phyloP scores from a whole-genome alignment of 2,888 invertebrate genomes.

The Polydrusus pterygomalis region DNA sequence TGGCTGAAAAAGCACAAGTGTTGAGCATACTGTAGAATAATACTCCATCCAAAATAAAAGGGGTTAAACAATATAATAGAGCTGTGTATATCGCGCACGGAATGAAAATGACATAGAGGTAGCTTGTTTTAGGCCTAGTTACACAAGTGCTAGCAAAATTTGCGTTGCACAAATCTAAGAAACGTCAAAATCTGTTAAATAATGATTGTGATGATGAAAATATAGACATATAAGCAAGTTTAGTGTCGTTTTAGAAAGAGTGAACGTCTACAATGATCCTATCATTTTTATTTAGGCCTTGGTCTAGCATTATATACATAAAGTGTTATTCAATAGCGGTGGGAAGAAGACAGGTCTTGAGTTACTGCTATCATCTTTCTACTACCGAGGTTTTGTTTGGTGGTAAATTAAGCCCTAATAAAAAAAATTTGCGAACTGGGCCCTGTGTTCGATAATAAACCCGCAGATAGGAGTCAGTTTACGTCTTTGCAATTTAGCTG shows the following conservation, averaged over 20 bases:
- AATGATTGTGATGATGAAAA: too few species aligned
- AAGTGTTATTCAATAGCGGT: conserved; percentile 34
- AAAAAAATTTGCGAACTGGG: conserved; percentile 16
- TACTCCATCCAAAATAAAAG: conserved; percentile 11
- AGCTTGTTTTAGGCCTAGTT: too few species aligned
- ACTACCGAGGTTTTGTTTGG: conserved; percentile 20
- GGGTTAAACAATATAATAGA: conserved; percentile 9
- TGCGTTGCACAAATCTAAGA: too few species aligned
- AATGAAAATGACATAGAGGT: neutral
- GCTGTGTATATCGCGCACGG: neutral
- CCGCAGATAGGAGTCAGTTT: conserved; percentile 36
- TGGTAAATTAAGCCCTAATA: conserved; percentile 29
- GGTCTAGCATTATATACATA: neutral
- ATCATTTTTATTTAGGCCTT: neutral
- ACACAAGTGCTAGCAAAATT: too few species aligned
- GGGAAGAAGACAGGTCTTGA: conserved; percentile 40
- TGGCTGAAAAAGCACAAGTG: conserved; percentile 24
- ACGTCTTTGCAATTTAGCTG: conserved; percentile 6
- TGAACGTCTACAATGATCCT: too few species aligned
- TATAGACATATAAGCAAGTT: too few species aligned
- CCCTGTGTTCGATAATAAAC: conserved; percentile 31
- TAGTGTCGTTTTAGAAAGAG: too few species aligned
- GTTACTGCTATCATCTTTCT: conserved; percentile 35
- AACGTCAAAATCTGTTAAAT: too few species aligned
- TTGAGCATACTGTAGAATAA: neutral